Conservation (phyloP, 2,797 vertebrate species). For the Moxostoma hubbsi region DNA sequence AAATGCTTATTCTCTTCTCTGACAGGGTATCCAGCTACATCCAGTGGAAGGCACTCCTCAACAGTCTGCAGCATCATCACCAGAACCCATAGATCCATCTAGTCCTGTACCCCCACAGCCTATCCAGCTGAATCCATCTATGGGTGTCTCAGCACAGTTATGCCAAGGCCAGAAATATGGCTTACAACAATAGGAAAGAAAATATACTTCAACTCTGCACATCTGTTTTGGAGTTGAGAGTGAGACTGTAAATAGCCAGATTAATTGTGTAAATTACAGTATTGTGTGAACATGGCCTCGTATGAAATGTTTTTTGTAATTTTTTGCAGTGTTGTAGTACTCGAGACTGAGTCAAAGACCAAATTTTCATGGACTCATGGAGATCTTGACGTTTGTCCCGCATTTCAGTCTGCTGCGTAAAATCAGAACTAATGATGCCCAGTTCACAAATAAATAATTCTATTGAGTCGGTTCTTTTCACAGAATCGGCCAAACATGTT, state of each 20-base stretch:
- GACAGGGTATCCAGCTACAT: slow-evolving; percentile 71
- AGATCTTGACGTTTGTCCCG: too few relatives aligned
- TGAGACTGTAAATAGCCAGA: neutral
- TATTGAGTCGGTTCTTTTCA: too few relatives aligned
- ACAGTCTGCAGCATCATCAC: slow-evolving; percentile 61
- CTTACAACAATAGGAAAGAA: neutral
- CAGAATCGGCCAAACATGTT: too few relatives aligned
- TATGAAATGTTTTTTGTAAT: slow-evolving; percentile 22
- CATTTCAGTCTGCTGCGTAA: too few relatives aligned
- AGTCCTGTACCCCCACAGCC: slow-evolving; percentile 64
- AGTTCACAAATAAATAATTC: too few relatives aligned
- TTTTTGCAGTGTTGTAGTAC: neutral
- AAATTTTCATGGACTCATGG: too few relatives aligned
- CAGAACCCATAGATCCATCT: slow-evolving; percentile 65
- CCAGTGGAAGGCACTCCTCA: slow-evolving; percentile 69
- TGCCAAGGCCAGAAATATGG: slow-evolving; percentile 32
- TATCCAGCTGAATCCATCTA: slow-evolving; percentile 65
- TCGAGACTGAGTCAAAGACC: too few relatives aligned
- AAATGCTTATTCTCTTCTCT: neutral
- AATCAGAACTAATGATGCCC: too few relatives aligned
- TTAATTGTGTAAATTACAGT: slow-evolving; percentile 10
- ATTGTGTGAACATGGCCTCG: neutral
- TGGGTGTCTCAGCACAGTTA: slow-evolving; percentile 10
- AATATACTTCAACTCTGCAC: neutral
- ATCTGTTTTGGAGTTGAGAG: neutral